A percentile compares a stretch with the other conserved stretches of the same genome.
Conservation (phyloP, 2,113 vertebrate genomes). For the Sphaerodactylus townsendi region DNA sequence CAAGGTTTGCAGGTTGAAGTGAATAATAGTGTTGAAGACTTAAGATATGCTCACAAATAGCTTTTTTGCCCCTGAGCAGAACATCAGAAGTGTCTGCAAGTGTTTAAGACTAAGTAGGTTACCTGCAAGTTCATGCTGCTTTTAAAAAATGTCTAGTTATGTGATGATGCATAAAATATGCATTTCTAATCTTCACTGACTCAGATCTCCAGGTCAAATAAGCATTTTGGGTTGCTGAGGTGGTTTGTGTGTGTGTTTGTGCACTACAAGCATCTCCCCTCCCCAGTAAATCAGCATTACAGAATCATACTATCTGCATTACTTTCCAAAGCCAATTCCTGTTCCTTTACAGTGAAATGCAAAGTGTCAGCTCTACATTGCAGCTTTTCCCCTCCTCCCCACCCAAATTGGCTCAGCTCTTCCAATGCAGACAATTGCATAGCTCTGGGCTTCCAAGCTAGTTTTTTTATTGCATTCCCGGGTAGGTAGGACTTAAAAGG, state of each 20-base stretch:
- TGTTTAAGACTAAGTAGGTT: not conserved
- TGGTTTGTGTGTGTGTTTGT: not conserved
- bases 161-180: not conserved
- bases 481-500: not conserved
- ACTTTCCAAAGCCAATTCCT: not conserved
- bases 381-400: too few species aligned
- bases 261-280: not conserved
- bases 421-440: not conserved
- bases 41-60: not conserved
- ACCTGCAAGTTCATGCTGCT: not conserved
- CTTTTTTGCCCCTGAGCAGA: too few species aligned
- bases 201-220: not conserved
- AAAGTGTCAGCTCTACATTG: too few species aligned
- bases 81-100: not conserved
- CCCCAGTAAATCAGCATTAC: not conserved
- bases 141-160: not conserved
- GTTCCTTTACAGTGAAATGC: not conserved
- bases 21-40: not conserved
- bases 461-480: not conserved
- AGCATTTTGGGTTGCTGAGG: not conserved
- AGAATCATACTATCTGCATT: not conserved
- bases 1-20: not conserved
- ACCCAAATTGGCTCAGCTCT: not conserved
- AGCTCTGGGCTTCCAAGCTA: not conserved
- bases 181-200: not conserved